A percentile compares a stretch with the other conserved stretches of the same genome.
These are phyloP conservation scores for Pissodes strobi DNA, from an alignment of 1,140 invertebrate species.

Conservation along the genomic window DNA sequence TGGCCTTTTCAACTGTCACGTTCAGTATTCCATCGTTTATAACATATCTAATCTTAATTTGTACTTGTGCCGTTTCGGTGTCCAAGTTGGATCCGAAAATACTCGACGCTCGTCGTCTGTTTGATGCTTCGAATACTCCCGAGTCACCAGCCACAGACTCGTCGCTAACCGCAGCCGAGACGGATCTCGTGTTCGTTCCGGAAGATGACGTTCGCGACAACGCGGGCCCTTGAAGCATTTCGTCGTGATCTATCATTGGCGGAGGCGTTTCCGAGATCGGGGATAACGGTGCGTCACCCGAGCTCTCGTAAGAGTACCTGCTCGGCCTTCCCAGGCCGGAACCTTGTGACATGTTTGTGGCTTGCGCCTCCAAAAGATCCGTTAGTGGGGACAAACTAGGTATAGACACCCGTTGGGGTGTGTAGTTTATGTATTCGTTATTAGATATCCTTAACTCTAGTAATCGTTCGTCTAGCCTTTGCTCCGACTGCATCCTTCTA, in stretches of 20 bases:
- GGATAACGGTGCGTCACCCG: constrained; percentile 65
- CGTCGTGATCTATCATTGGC: constrained; percentile 60
- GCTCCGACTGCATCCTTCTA: constrained; percentile 54
- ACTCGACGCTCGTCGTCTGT: constrained; percentile 62
- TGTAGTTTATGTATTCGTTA: constrained; percentile 39
- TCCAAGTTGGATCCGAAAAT: constrained; percentile 63
- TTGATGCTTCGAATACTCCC: constrained; percentile 91
- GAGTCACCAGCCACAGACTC: constrained; percentile 96
- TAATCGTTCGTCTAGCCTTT: constrained; percentile 51
- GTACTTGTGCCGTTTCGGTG: constrained; percentile 88
- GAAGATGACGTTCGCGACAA: constrained; percentile 61
- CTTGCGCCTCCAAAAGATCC: constrained; percentile 46
- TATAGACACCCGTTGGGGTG: constrained; percentile 41
- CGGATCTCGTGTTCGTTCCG: constrained; percentile 80
- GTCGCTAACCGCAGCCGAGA: constrained; percentile 93
- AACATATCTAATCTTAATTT: constrained; percentile 92
- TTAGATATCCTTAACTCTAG: constrained; percentile 58
- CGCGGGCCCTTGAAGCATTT: constrained; percentile 62
- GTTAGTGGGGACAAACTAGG: constrained; percentile 48
- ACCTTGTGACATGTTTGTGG: constrained; percentile 53
- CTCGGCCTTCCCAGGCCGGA: constrained; percentile 63
- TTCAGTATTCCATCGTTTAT: constrained; percentile 77
- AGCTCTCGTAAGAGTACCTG: constrained; percentile 54
- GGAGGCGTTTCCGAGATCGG: constrained; percentile 76
- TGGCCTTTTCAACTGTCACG: constrained; percentile 85